A percentile compares a stretch with the other conserved stretches of the same genome.
Evolutionary conservation across 2,797 vertebrate species (phyloP).

Genomic region (Corythornis leucogaster): DNA sequence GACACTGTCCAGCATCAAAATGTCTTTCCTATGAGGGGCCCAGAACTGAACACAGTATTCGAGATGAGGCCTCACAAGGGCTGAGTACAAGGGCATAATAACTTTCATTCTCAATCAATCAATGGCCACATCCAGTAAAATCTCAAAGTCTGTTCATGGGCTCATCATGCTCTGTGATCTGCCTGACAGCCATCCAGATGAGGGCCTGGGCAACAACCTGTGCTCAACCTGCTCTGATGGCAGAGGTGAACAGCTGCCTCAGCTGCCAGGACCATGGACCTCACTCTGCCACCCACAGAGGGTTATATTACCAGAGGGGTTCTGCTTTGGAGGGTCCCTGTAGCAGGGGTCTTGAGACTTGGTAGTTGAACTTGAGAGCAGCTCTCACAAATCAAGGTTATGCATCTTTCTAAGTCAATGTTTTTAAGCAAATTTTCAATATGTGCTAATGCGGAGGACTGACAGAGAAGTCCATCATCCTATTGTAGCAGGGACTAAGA

Average conservation of each 20-base stretch:
- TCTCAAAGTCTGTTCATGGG: not conserved
- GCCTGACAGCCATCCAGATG: not conserved
- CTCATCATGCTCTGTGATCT: accelerated
- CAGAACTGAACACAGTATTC: no score
- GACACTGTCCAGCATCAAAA: no score
- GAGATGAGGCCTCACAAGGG: no score
- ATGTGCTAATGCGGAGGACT: not conserved
- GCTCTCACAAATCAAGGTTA: not conserved
- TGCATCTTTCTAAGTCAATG: not conserved
- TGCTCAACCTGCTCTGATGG: not conserved
- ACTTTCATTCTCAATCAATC: not conserved
- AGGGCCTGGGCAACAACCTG: not conserved
- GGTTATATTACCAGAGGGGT: accelerated
- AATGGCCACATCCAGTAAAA: not conserved
- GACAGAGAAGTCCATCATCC: not conserved
- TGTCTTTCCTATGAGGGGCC: no score
- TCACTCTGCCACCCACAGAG: not conserved
- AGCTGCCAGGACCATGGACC: accelerated
- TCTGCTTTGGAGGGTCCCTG: not conserved
- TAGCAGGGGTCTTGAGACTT: not conserved
- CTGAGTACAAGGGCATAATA: no score
- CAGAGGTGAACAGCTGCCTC: not conserved
- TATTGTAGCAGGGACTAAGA: not conserved
- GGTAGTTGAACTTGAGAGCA: not conserved
- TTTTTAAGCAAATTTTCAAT: not conserved